Percentiles rank a stretch among this genome's conserved stretches.
Conservation (phyloP, 1,140 invertebrate species). For the Penaeus japonicus region DNA sequence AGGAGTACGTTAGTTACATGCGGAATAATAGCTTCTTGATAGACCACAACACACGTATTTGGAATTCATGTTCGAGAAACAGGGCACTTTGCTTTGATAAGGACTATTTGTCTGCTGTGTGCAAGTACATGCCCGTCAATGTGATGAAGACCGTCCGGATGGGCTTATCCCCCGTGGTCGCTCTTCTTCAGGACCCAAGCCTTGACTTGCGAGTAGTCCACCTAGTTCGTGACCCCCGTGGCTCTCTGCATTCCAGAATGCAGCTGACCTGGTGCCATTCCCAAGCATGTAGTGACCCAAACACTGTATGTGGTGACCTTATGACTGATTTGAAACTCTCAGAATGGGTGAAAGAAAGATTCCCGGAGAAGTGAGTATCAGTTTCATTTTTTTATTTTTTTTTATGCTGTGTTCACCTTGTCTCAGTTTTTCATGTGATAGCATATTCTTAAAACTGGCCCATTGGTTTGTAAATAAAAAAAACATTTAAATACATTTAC, state of each 20-base stretch:
- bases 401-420: background rate
- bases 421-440: too few species aligned
- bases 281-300: slow-evolving; percentile 45
- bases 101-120: slow-evolving; percentile 35
- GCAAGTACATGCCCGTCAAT: slow-evolving; percentile 49
- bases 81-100: slow-evolving; percentile 52
- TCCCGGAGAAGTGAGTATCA: slow-evolving; percentile 33
- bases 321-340: slow-evolving; percentile 47
- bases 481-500: too few species aligned
- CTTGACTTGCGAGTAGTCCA: slow-evolving; percentile 54
- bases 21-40: slow-evolving; percentile 45
- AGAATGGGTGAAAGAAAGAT: slow-evolving; percentile 30
- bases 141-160: slow-evolving; percentile 56
- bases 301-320: slow-evolving; percentile 46
- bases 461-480: too few species aligned
- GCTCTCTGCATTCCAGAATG: slow-evolving; percentile 52
- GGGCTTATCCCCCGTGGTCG: slow-evolving; percentile 36
- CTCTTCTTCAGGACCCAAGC: slow-evolving; percentile 46
- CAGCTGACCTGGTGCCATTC: slow-evolving; percentile 54
- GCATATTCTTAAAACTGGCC: too few species aligned
- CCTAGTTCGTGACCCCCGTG: slow-evolving; percentile 56
- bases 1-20: slow-evolving; percentile 48
- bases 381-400: background rate
- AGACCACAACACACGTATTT: slow-evolving; percentile 45
- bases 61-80: slow-evolving; percentile 49